Percentiles rank a stretch among this genome's conserved stretches.
These are phyloP conservation scores for Lithophane semibrunnea DNA, from an alignment of 2,888 invertebrate genomes.

Conservation along the genomic window DNA sequence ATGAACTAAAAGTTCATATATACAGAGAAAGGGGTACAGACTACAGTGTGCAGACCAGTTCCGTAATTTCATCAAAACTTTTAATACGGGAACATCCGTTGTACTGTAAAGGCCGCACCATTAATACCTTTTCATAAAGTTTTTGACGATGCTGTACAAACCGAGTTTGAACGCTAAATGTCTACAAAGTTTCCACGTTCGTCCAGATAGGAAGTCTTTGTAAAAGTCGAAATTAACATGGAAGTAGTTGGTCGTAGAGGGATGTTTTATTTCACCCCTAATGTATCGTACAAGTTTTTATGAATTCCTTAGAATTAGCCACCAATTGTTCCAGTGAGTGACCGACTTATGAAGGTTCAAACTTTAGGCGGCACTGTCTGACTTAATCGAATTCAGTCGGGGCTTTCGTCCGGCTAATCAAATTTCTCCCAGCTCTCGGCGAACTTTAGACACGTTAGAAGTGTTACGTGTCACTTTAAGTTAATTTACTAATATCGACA, in stretches of 20 bases:
- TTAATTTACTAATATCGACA: conserved; percentile 42
- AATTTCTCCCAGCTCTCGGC: conserved; percentile 65
- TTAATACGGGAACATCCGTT: conserved; percentile 55
- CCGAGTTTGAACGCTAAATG: conserved; percentile 41
- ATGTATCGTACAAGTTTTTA: conserved; percentile 62
- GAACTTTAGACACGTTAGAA: conserved; percentile 65
- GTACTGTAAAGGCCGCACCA: conserved; percentile 53
- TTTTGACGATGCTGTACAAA: conserved; percentile 50
- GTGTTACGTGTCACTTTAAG: conserved; percentile 55
- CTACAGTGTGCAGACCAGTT: conserved; percentile 22
- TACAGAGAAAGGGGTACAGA: conserved; percentile 13
- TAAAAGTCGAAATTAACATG: conserved; percentile 36
- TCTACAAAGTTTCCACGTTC: conserved; percentile 53
- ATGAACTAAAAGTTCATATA: conserved; percentile 23
- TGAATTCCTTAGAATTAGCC: conserved; percentile 62
- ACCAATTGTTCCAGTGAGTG: conserved; percentile 65
- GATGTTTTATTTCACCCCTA: conserved; percentile 44
- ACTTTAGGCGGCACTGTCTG: conserved; percentile 67
- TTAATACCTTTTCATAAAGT: conserved; percentile 59
- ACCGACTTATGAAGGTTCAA: conserved; percentile 73
- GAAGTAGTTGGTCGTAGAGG: conserved; percentile 9
- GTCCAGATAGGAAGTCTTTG: conserved; percentile 47
- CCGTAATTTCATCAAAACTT: conserved; percentile 62
- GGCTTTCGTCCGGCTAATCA: conserved; percentile 72
- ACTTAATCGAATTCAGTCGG: conserved; percentile 76